Base-by-base conservation (phyloP, 53 echinoderm and acorn worm species). In the Echinometra lucunter region DNA sequence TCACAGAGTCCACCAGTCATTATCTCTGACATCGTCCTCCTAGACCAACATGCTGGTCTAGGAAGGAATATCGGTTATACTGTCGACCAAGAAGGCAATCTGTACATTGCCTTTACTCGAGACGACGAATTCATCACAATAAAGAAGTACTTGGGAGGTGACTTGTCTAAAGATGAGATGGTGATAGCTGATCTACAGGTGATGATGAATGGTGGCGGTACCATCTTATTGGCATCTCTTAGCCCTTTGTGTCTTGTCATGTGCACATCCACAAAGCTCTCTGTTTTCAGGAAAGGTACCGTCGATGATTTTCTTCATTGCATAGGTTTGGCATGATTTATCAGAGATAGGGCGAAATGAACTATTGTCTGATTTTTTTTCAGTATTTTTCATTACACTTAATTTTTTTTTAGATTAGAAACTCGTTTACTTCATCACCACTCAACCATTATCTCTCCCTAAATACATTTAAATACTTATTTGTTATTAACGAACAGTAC, bases 211-310 rank as follows among this genome's bases (percentile, higher is more conserved):
- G 78, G 19, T 38, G 38, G 40, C 19, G 78, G 21, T 42, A 78
- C 40, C 19, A 23, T 78, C 78, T 8, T 78, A 42, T 78, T 78
- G 16, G 42, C 38, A 35, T 21, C 78, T 18, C 78, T 38, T 42
- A 42, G 78, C 21, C 78, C 78, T 40, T 40, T 23, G 21, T 78
- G 78, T 78, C 78, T 78, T 19, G 78, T 42, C 78, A 40, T 78
- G 78, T 78, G 78, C 78, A 78, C 78, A 78, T 78, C 78, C 38
- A 38, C 38, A 42, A 78, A 78, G 78, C 38, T 78, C 18, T 78
- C 78, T 13, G 4, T 78, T 42, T 78, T 78, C 78, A 78, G 5
- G 18, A 78, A 78, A 78, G 38, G 37, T 78, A 78, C 78, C 40
- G 42, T 78, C 21, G 78, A 78, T 78, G 78, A 78, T 19, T 78